Evolutionary conservation across 30 jellyfish, hydroid and myxozoan genomes (phyloP).

Genomic region (Rhopilema esculentum): DNA sequence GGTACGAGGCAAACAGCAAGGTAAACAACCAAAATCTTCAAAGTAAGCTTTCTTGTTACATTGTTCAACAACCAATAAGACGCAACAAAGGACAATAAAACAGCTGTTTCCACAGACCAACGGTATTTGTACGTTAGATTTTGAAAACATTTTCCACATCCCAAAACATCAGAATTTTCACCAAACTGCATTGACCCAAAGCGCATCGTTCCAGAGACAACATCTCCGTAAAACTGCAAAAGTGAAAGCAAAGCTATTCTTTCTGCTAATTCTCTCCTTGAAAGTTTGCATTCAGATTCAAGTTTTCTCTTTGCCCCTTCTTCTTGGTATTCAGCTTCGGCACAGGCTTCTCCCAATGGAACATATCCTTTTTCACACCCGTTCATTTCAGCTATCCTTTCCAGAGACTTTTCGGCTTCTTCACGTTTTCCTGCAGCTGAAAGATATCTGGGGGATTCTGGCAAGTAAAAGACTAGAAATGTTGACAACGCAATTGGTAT

Average conservation of each 20-base stretch:
- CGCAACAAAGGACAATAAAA: neutral
- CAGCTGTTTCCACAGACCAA: neutral
- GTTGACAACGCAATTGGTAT: neutral
- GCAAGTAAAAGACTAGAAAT: neutral
- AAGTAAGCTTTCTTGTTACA: neutral
- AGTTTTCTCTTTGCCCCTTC: too few relatives aligned
- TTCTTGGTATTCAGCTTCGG: too few relatives aligned
- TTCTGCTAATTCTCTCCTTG: neutral
- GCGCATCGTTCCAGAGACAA: neutral
- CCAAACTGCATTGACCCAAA: conserved; percentile 23
- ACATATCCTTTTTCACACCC: neutral
- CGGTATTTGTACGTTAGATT: conserved; percentile 7
- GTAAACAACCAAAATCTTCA: neutral
- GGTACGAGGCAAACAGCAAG: neutral
- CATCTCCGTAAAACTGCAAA: neutral
- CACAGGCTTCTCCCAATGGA: too few relatives aligned
- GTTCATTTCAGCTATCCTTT: neutral
- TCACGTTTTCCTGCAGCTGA: neutral
- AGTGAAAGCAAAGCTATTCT: neutral
- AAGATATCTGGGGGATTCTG: conserved; percentile 10
- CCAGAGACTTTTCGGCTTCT: neutral
- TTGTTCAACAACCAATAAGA: too few relatives aligned
- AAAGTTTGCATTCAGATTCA: neutral
- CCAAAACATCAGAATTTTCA: neutral
- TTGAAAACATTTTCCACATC: neutral